Percentiles rank a stretch among this genome's conserved stretches.
Evolutionary conservation across 2,888 invertebrate species (phyloP).

Genomic region (Malthinus flaveolus): DNA sequence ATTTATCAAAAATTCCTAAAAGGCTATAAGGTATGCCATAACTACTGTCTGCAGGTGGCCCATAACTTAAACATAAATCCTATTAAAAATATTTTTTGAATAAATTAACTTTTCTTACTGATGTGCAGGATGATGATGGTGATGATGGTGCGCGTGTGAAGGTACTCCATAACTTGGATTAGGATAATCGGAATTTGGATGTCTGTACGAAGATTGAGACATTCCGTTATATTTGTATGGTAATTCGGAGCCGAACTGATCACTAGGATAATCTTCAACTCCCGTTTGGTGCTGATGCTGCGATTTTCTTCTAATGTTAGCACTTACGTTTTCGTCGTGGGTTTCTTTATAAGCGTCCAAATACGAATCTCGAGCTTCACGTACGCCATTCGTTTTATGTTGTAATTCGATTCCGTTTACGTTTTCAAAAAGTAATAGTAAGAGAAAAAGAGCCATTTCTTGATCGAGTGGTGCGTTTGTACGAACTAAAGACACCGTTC

Average conservation of each 20-base stretch:
- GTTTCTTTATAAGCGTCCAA: constrained; percentile 67
- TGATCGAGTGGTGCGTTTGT: constrained; percentile 4
- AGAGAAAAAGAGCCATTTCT: neutral
- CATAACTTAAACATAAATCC: constrained; percentile 18
- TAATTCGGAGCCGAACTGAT: constrained; percentile 36
- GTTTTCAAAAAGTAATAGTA: constrained; percentile 40
- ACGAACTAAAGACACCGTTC: constrained; percentile 31
- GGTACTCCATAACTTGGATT: constrained; percentile 47
- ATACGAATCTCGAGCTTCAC: constrained; percentile 59
- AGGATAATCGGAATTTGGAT: constrained; percentile 44
- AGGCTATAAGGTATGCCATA: constrained; percentile 61
- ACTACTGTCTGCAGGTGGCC: constrained; percentile 27
- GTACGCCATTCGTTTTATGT: constrained; percentile 31
- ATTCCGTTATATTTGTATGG: constrained; percentile 43
- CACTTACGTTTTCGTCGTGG: constrained; percentile 56
- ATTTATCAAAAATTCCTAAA: constrained; percentile 65
- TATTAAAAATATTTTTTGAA: neutral
- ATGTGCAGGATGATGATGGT: constrained; percentile 42
- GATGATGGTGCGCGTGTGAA: constrained; percentile 52
- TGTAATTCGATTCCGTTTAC: constrained; percentile 38
- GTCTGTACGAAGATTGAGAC: constrained; percentile 38
- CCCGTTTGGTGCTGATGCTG: constrained; percentile 52
- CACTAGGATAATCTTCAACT: constrained; percentile 44
- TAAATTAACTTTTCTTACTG: neutral
- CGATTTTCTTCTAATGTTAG: constrained; percentile 56